Evolutionary conservation across 2,888 invertebrate genomes (phyloP).

Genomic region (Brassicogethes aeneus): DNA sequence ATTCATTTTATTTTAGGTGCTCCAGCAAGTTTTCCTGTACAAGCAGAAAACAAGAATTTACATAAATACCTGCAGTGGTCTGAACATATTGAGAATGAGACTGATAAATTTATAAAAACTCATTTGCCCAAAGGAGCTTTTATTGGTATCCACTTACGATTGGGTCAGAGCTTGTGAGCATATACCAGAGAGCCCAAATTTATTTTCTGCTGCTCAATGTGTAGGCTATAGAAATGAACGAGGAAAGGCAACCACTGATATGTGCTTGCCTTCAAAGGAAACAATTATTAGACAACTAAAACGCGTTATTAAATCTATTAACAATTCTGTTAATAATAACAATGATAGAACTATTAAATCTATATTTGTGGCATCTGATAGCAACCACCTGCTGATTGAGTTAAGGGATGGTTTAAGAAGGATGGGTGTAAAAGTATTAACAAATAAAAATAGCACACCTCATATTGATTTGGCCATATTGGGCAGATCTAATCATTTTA

Average conservation of each 20-base stretch:
- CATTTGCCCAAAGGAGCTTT: constrained; percentile 72
- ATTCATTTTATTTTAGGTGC: constrained; percentile 51
- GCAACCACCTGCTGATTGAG: constrained; percentile 76
- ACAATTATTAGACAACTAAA: constrained; percentile 77
- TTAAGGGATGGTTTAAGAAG: constrained; percentile 61
- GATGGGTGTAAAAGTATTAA: constrained; percentile 52
- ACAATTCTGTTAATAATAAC: constrained; percentile 24
- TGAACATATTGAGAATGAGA: constrained; percentile 51
- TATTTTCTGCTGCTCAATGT: constrained; percentile 96
- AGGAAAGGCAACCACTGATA: constrained; percentile 66
- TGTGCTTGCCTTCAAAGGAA: constrained; percentile 78
- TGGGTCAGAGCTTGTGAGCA: constrained; percentile 79
- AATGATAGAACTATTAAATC: constrained; percentile 54
- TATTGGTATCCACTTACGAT: constrained; percentile 84
- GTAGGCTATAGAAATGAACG: constrained; percentile 85
- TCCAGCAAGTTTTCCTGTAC: constrained; percentile 90
- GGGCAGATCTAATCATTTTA: constrained; percentile 83
- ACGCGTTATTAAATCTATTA: constrained; percentile 63
- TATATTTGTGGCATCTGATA: constrained; percentile 90
- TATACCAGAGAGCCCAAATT: constrained; percentile 67
- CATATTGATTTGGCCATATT: constrained; percentile 89
- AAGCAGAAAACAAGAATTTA: constrained; percentile 65
- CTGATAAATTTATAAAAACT: constrained; percentile 61
- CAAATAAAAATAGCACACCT: constrained; percentile 53
- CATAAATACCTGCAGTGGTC: constrained; percentile 82